phyloP scores from a whole-genome alignment of 1,140 invertebrate species.

The Yoshiicerus persimilis region DNA sequence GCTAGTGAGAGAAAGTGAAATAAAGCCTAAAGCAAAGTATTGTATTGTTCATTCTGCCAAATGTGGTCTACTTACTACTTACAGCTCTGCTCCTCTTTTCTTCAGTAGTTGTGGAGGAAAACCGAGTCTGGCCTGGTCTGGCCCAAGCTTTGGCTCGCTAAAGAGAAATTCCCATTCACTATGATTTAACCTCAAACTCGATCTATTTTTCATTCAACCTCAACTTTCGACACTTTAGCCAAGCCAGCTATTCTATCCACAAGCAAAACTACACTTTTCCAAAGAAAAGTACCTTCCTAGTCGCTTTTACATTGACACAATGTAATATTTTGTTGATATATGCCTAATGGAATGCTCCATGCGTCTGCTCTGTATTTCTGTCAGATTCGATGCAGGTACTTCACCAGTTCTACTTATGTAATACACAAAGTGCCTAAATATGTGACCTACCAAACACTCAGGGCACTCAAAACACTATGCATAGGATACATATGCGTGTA shows the following conservation, averaged over 20 bases:
- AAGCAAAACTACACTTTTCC: not conserved
- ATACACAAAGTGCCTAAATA: too few species aligned
- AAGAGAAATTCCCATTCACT: not conserved
- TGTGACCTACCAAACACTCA: too few species aligned
- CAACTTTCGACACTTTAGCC: not conserved
- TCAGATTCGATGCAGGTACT: not conserved
- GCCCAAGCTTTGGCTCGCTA: not conserved
- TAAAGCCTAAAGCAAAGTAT: not conserved
- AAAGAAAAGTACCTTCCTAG: not conserved
- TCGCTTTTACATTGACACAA: not conserved
- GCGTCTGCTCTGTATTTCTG: not conserved
- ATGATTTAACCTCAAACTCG: conserved; percentile 9
- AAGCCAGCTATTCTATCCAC: not conserved
- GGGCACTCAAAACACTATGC: too few species aligned
- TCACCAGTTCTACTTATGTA: too few species aligned
- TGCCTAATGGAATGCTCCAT: not conserved
- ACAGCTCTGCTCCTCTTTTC: not conserved
- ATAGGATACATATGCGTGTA: not conserved
- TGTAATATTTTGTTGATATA: not conserved
- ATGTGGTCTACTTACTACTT: not conserved
- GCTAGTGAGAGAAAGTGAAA: not conserved
- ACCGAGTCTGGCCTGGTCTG: not conserved
- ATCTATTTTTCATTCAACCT: conserved; percentile 8
- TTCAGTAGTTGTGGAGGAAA: not conserved
- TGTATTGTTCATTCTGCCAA: not conserved